Conservation (phyloP, 2,113 vertebrate genomes). For the Ctenomys sociabilis region DNA sequence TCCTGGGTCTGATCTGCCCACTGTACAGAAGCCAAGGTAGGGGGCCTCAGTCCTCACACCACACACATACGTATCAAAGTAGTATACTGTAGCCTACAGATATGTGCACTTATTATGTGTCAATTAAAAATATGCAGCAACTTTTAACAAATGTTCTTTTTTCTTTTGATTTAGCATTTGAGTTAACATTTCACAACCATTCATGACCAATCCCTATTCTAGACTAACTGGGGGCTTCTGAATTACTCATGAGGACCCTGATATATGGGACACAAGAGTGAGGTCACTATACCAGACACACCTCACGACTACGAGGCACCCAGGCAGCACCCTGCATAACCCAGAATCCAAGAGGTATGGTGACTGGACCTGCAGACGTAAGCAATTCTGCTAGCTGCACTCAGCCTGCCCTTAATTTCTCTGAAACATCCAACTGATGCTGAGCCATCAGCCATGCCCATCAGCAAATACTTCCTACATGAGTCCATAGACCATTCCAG, state of each 20-base stretch:
- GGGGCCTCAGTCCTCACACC: not conserved
- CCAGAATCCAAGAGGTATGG: not conserved
- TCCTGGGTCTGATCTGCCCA: not conserved
- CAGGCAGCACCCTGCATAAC: not conserved
- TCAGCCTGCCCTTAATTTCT: not conserved
- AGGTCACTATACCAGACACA: not conserved
- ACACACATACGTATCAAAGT: not conserved
- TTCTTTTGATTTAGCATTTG: not conserved
- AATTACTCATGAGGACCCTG: not conserved
- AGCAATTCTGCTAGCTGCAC: too few species aligned
- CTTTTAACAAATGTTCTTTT: not conserved
- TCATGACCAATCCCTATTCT: not conserved
- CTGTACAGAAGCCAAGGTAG: not conserved
- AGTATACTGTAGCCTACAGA: not conserved
- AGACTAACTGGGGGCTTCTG: not conserved
- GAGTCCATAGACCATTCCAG: not conserved
- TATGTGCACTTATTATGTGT: not conserved
- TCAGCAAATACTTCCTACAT: not conserved
- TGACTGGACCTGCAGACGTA: not conserved
- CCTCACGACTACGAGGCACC: not conserved
- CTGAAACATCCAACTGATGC: not conserved
- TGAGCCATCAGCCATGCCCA: too few species aligned
- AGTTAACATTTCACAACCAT: slow-evolving; percentile 13
- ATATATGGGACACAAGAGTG: not conserved
- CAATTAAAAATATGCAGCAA: not conserved